Percentiles rank a stretch among this genome's conserved stretches.
Evolutionary conservation across 1,140 invertebrate species (phyloP).

Genomic region (Aphis craccivora): DNA sequence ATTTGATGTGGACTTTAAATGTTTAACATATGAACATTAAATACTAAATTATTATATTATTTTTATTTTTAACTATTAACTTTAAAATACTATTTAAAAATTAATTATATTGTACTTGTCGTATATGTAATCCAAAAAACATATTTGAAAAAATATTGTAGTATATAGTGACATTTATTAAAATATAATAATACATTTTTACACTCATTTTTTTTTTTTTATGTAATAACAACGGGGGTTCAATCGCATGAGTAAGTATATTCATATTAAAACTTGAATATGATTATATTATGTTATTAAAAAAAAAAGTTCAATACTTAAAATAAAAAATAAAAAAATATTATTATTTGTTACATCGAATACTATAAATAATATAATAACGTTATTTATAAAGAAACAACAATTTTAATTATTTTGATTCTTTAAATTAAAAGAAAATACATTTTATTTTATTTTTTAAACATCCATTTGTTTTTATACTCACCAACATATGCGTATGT

Average conservation of each 20-base stretch:
- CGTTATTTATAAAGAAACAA: too few relatives aligned
- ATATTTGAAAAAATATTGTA: neutral
- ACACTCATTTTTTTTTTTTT: neutral
- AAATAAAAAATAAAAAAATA: too few relatives aligned
- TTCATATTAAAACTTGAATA: neutral
- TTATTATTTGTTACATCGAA: too few relatives aligned
- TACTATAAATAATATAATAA: too few relatives aligned
- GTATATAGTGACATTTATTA: neutral
- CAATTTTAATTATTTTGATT: neutral
- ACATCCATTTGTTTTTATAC: neutral
- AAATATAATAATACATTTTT: neutral
- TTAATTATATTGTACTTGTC: neutral
- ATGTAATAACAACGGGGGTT: neutral
- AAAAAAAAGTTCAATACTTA: too few relatives aligned
- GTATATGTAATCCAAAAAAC: neutral
- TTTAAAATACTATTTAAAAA: neutral
- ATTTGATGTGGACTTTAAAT: neutral
- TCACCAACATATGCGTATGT: conserved; percentile 78
- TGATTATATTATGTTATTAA: neutral
- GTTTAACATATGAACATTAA: neutral
- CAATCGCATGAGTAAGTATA: neutral
- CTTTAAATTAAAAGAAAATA: neutral
- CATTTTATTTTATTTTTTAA: neutral
- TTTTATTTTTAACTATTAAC: neutral
- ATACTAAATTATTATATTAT: neutral